Evolutionary conservation across 2,113 vertebrate species (phyloP).

Genomic region (Saimiri boliviensis): DNA sequence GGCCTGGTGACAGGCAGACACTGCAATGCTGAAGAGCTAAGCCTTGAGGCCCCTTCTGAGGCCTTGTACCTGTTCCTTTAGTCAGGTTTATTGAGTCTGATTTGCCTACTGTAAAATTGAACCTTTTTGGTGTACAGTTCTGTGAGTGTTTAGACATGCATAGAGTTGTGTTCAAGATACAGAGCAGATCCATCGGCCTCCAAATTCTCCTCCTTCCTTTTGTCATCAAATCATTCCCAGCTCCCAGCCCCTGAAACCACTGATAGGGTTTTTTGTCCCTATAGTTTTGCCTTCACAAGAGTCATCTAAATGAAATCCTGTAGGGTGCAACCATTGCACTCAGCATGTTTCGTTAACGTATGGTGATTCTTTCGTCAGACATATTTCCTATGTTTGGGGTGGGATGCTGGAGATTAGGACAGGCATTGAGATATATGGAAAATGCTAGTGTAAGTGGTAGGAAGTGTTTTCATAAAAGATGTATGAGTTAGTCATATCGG

Average conservation of each 20-base stretch:
- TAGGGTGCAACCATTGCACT: fast-evolving
- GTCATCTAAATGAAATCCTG: fast-evolving
- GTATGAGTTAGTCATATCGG: fast-evolving
- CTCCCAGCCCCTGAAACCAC: background rate
- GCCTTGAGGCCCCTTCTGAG: background rate
- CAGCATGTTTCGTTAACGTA: fast-evolving
- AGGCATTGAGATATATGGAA: no score
- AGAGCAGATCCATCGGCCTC: background rate
- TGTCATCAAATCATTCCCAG: background rate
- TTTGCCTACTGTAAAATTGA: background rate
- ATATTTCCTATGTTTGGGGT: no score
- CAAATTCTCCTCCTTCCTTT: background rate
- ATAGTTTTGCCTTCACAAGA: background rate
- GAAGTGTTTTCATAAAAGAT: no score
- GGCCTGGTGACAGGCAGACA: background rate
- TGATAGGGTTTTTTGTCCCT: background rate
- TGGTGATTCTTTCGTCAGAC: no score
- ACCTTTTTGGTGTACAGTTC: background rate
- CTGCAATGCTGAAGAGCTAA: background rate
- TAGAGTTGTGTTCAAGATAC: background rate
- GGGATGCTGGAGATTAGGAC: no score
- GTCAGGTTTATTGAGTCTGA: background rate
- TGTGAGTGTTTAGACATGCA: background rate
- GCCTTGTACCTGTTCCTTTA: background rate
- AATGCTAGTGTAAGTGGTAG: no score